Evolutionary conservation across 2,888 invertebrate species (phyloP).

Genomic region (Athripsodes cinereus): DNA sequence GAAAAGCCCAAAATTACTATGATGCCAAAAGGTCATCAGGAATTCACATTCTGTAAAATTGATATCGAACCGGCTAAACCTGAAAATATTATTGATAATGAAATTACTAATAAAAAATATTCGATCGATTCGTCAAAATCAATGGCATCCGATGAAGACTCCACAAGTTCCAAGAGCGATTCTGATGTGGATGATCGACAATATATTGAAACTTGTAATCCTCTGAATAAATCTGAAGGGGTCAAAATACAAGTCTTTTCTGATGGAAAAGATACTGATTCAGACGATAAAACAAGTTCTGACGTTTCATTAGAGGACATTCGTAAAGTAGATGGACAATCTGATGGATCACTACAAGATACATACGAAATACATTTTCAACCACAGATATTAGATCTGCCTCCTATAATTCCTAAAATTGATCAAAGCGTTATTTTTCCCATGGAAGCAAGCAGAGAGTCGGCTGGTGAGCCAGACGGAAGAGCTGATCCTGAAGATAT

Average conservation of each 20-base stretch:
- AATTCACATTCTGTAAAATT: conserved; percentile 51
- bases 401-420: conserved; percentile 43
- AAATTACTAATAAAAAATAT: conserved; percentile 52
- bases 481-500: conserved; percentile 73
- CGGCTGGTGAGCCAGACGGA: conserved; percentile 83
- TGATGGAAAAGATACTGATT: conserved; percentile 32
- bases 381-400: conserved; percentile 42
- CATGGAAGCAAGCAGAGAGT: conserved; percentile 63
- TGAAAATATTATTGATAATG: conserved; percentile 31
- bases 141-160: conserved; percentile 48
- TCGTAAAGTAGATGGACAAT: conserved; percentile 45
- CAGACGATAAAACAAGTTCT: conserved; percentile 41
- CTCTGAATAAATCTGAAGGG: conserved; percentile 37
- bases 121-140: conserved; percentile 50
- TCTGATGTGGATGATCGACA: conserved; percentile 55
- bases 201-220: conserved; percentile 44
- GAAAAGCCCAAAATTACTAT: conserved; percentile 61
- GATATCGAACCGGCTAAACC: conserved; percentile 46
- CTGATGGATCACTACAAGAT: conserved; percentile 31
- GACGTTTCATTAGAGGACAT: conserved; percentile 41
- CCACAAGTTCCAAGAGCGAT: conserved; percentile 49
- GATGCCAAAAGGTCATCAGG: conserved; percentile 36
- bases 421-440: conserved; percentile 41
- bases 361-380: conserved; percentile 26
- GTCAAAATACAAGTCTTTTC: conserved; percentile 49